phyloP scores from a whole-genome alignment of 2,888 invertebrate genomes.

The Stenoptilia bipunctidactyla region DNA sequence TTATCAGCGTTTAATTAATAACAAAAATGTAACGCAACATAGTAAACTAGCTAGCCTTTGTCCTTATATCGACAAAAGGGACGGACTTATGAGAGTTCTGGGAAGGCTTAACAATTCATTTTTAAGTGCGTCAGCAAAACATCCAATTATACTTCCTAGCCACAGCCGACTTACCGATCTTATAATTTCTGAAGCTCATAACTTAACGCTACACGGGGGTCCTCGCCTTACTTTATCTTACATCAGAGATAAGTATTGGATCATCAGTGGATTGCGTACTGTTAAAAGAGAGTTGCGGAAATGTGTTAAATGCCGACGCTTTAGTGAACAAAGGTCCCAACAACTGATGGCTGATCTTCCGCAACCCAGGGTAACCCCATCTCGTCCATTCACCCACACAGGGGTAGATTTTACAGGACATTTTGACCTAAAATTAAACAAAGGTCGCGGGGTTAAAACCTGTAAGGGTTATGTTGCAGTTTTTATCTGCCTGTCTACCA shows the following conservation, averaged over 20 bases:
- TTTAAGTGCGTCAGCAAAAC: not conserved
- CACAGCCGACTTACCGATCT: slow-evolving; percentile 5
- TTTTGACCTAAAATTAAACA: not conserved
- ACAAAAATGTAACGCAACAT: not conserved
- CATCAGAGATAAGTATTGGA: slow-evolving; percentile 12
- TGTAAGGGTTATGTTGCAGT: not conserved
- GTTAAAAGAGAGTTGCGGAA: not conserved
- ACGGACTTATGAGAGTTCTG: not conserved
- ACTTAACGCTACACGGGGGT: slow-evolving; percentile 10
- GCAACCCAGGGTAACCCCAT: not conserved
- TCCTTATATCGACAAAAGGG: not conserved
- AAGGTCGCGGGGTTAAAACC: slow-evolving; percentile 1
- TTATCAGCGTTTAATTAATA: not conserved
- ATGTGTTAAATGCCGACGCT: slow-evolving; percentile 2
- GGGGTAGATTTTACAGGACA: slow-evolving; percentile 1
- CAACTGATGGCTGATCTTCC: slow-evolving; percentile 2
- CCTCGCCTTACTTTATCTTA: slow-evolving; percentile 10
- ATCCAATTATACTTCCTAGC: slow-evolving; percentile 1
- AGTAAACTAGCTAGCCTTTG: slow-evolving; percentile 5
- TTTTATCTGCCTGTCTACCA: not conserved
- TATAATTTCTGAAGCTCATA: slow-evolving; percentile 11
- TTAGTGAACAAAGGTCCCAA: not conserved
- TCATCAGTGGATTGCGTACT: slow-evolving; percentile 7
- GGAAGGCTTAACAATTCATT: not conserved
- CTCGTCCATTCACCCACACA: not conserved